Percentiles rank a stretch among this genome's conserved stretches.
Evolutionary conservation across 2,113 vertebrate species (phyloP).

Genomic region (Mus spicilegus): DNA sequence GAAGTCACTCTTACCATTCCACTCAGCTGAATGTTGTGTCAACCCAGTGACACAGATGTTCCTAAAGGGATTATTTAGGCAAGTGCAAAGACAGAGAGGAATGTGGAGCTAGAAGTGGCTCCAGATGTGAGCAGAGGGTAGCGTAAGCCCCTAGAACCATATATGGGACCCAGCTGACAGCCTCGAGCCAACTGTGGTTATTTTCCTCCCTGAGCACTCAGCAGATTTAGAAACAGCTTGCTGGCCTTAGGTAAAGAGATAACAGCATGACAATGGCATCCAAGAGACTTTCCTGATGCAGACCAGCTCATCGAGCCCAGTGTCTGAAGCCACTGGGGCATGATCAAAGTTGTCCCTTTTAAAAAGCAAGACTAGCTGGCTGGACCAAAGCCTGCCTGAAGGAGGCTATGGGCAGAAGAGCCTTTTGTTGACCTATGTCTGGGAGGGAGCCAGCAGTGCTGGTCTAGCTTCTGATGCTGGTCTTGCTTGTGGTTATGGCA

Average conservation of each 20-base stretch:
- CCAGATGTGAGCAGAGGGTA: constrained; percentile 47
- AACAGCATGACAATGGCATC: neutral
- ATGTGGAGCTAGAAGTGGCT: constrained; percentile 58
- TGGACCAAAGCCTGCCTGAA: neutral
- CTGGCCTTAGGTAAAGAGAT: constrained; percentile 38
- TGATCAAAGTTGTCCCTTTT: neutral
- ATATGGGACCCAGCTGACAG: constrained; percentile 27
- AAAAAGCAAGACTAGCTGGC: neutral
- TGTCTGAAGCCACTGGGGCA: neutral
- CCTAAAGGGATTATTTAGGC: constrained; percentile 64
- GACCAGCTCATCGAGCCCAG: neutral
- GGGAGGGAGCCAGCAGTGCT: neutral
- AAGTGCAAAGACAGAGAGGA: constrained; percentile 73
- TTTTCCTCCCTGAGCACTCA: constrained; percentile 69
- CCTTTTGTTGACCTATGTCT: neutral
- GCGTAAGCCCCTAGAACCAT: constrained; percentile 81
- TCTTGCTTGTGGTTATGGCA: neutral
- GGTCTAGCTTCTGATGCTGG: neutral
- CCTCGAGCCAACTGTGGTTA: constrained; percentile 59
- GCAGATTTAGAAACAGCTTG: constrained; percentile 83
- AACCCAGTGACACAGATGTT: constrained; percentile 51
- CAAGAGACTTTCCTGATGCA: neutral
- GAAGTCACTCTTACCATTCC: constrained; percentile 38
- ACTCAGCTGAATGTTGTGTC: constrained; percentile 59
- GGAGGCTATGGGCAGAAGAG: neutral